A percentile compares a stretch with the other conserved stretches of the same genome.
Evolutionary conservation across 1,140 invertebrate genomes (phyloP).

Genomic region (Drosophila ironensis): DNA sequence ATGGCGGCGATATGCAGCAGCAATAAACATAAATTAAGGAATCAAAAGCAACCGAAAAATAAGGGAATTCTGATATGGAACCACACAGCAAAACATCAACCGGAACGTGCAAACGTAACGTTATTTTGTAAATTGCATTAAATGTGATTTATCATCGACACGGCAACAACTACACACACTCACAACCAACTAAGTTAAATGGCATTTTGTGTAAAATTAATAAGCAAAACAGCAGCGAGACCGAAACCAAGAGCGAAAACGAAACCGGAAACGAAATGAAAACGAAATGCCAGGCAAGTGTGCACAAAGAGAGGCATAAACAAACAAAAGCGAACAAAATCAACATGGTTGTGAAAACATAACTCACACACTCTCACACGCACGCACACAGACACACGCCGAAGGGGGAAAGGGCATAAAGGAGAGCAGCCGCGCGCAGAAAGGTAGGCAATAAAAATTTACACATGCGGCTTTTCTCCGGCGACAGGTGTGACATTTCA

Average conservation of each 20-base stretch:
- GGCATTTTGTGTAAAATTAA: slow-evolving; percentile 73
- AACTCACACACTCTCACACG: slow-evolving; percentile 35
- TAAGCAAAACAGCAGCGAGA: slow-evolving; percentile 32
- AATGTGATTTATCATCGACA: slow-evolving; percentile 61
- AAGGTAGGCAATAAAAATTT: slow-evolving; percentile 65
- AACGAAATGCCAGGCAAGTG: slow-evolving; percentile 28
- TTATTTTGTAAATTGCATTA: slow-evolving; percentile 67
- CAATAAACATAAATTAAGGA: slow-evolving; percentile 59
- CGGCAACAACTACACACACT: slow-evolving; percentile 18
- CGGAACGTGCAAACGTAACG: slow-evolving; percentile 52
- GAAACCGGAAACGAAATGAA: neutral
- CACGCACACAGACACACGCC: slow-evolving; percentile 1
- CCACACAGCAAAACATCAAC: slow-evolving; percentile 31
- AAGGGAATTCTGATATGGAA: slow-evolving; percentile 43
- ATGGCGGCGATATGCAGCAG: slow-evolving; percentile 84
- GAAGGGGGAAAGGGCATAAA: neutral
- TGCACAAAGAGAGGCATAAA: slow-evolving; percentile 29
- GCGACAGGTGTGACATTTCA: slow-evolving; percentile 35
- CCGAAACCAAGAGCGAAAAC: neutral
- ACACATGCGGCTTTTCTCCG: slow-evolving; percentile 32
- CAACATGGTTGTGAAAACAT: slow-evolving; percentile 71
- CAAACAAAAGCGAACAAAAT: slow-evolving; percentile 54
- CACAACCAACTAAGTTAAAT: slow-evolving; percentile 42
- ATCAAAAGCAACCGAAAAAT: slow-evolving; percentile 17
- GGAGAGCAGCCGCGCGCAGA: slow-evolving; percentile 19